Percentiles rank a stretch among this genome's conserved stretches.
Conservation (phyloP, 2,113 vertebrate species). For the Ctenomys sociabilis region DNA sequence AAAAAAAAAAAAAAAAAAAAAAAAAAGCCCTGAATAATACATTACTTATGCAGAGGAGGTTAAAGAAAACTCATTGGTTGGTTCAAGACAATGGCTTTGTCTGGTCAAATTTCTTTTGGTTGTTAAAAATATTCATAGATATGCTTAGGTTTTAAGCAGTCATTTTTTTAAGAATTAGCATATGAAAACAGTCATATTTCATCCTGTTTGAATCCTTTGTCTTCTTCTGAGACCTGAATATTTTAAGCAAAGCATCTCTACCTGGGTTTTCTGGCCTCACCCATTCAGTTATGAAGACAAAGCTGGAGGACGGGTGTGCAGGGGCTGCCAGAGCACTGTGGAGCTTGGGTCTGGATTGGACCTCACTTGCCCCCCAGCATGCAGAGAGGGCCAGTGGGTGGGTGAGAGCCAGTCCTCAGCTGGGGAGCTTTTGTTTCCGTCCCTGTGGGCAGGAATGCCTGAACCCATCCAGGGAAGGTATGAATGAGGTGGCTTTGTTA, state of each 20-base stretch:
- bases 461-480: neutral
- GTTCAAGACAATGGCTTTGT: slow-evolving; percentile 23
- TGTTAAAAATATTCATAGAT: slow-evolving; percentile 66
- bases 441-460: neutral
- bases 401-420: neutral
- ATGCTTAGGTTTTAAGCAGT: slow-evolving; percentile 47
- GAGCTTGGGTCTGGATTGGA: too few species aligned
- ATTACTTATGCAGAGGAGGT: neutral
- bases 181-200: slow-evolving; percentile 63
- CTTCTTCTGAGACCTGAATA: slow-evolving; percentile 34
- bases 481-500: slow-evolving; percentile 40
- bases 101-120: slow-evolving; percentile 32
- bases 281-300: neutral
- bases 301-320: rapidly evolving
- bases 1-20: neutral
- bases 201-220: slow-evolving; percentile 55
- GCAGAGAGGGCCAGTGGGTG: too few species aligned
- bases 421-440: neutral
- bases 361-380: neutral
- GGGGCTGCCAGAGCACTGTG: too few species aligned
- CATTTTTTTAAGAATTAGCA: slow-evolving; percentile 47
- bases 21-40: neutral
- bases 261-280: neutral
- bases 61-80: neutral
- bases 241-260: slow-evolving; percentile 32